Base-by-base conservation (phyloP, 2,888 invertebrate species). In the Siphonodentalium dalli region DNA sequence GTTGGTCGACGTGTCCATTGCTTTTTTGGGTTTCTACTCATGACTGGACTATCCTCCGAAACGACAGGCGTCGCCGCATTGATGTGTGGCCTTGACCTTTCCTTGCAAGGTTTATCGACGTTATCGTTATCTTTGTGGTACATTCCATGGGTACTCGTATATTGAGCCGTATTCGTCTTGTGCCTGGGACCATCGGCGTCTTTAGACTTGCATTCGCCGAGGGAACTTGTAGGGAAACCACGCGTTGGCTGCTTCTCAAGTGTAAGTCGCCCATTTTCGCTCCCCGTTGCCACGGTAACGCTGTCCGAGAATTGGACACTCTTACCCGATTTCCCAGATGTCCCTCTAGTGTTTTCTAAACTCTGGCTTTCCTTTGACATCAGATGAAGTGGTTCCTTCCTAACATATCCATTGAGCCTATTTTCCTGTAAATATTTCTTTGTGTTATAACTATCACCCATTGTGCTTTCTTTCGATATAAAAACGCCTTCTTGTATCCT, bases 341-440 rank as follows among this genome's bases (percentile, higher is more conserved):
- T 43, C 21, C 52, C 55, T 35, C 66, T 45, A 6, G 63, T 65
- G 41, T 66, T 72, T 18, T 63, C 64, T 33, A 79, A 60, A 39
- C 68, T 65, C 53, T 75, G 70, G 59, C 78, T 78, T 51, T 72
- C 70, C 8, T 55, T 45, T 1, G 78, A 78, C 71, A 79, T 77
- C 23, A 79, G 49, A 42, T 64, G 54, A 0, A 66, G 54, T 0
- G 79, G 77, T 46, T 79, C 79, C 9, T 67, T 61, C 18, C 77
- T 58, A n/a, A 68, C 67, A 55, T 62, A 56, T 20, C 52, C 61
- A 18, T 66, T 62, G 18, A 79, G 48, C 21, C 65, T 58, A 31
- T 74, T 62, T 29, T 80, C 77, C 61, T 80, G 80, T 21, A 80
- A 64, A 61, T 77, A 80, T 54, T 75, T 79, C 37, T 59, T 56